A percentile compares a stretch with the other conserved stretches of the same genome.
Conservation (phyloP, 2,113 vertebrate species). For the Cranoglanis bouderius region DNA sequence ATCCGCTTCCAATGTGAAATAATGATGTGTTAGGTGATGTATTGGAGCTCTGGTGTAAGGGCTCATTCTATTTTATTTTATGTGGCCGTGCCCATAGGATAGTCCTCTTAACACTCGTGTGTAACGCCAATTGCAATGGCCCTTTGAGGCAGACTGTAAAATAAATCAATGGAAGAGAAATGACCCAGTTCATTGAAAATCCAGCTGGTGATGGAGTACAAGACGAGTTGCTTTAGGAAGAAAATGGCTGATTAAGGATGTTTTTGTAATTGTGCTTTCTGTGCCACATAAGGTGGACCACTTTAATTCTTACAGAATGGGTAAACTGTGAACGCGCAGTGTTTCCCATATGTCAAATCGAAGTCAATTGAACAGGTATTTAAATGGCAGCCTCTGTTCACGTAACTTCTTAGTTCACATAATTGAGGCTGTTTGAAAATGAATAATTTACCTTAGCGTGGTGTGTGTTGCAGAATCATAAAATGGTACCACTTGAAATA, state of each 20-base stretch:
- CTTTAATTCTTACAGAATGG: conserved; percentile 24
- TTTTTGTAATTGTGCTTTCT: conserved; percentile 11
- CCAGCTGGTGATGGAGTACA: conserved; percentile 48
- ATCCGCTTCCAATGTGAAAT: conserved; percentile 53
- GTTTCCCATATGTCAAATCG: background rate
- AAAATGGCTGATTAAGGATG: conserved; percentile 7
- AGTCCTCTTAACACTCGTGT: conserved; percentile 69
- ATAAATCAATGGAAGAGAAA: conserved; percentile 58
- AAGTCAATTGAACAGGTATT: conserved; percentile 2
- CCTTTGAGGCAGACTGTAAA: conserved; percentile 59
- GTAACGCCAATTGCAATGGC: conserved; percentile 56
- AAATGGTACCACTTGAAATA: background rate
- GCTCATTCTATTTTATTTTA: conserved; percentile 56
- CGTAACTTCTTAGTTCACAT: background rate
- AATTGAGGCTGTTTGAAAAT: conserved; percentile 8
- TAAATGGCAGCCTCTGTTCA: background rate
- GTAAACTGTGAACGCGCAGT: background rate
- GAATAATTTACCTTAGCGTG: background rate
- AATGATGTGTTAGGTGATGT: conserved; percentile 43
- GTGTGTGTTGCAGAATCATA: background rate
- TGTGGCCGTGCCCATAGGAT: conserved; percentile 67
- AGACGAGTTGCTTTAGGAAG: conserved; percentile 38
- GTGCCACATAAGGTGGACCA: background rate
- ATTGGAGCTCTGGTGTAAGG: conserved; percentile 37
- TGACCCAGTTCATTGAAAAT: conserved; percentile 48